Conservation (phyloP, 2,797 vertebrate species). For the Mus minutoides region DNA sequence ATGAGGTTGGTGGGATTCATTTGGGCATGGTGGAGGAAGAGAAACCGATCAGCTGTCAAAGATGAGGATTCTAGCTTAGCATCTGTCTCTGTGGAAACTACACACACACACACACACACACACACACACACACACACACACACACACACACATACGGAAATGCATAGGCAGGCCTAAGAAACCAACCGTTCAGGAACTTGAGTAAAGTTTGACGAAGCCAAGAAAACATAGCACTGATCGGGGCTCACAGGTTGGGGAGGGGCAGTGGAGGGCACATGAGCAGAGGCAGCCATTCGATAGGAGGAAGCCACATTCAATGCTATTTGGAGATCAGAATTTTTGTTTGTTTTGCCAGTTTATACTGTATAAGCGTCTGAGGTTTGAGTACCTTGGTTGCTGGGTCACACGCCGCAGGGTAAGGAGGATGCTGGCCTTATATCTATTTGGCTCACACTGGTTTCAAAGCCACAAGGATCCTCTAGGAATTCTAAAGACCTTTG, state of each 20-base stretch:
- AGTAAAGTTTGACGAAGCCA: background rate
- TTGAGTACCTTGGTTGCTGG: background rate
- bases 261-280: background rate
- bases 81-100: background rate
- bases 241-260: background rate
- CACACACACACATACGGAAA: background rate
- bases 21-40: background rate
- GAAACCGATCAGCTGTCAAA: background rate
- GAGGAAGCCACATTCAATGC: background rate
- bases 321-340: background rate
- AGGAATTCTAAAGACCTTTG: background rate
- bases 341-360: background rate
- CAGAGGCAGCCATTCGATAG: background rate
- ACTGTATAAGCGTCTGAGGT: background rate
- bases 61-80: background rate
- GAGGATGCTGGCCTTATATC: background rate
- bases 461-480: background rate
- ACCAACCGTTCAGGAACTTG: background rate
- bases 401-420: background rate
- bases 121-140: too few species aligned
- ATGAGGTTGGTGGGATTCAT: background rate
- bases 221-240: background rate
- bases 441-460: background rate
- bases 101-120: background rate
- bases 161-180: too few species aligned